Evolutionary conservation across 2,113 vertebrate genomes (phyloP), one percentile per base, ranked within the genome.

Genomic region (Dasypus novemcinctus): DNA sequence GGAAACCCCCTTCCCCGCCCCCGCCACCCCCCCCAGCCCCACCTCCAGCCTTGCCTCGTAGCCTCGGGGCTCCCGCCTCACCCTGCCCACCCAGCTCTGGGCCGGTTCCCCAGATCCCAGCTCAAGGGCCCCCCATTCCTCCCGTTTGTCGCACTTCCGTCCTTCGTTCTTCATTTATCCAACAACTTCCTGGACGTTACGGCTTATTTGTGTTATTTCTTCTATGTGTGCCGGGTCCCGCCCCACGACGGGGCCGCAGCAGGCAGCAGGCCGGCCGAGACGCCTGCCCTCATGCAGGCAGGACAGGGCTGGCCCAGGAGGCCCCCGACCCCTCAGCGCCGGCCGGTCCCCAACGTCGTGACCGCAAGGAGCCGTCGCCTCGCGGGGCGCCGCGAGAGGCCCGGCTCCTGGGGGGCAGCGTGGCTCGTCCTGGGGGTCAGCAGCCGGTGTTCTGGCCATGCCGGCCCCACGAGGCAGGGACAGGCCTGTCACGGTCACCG

Each of bases 1-100:
- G 21, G 57, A 23, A 23, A 3, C 57, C 46, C 11, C 46, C 8
- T 49, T 49, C 46, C 57, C 57, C 18, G 57, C 57, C 57, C 57
- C 57, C 15, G 49, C 64, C 36, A 36, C 7, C 46, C 27, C 18
- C 64, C 52, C 8, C 33, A 3, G 11, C 33, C 49, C 88, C 36
- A 8, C 21, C 3, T 29, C 4, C 1, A 64, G 43, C 61, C 2
- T 6, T 21, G 14, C 76, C n/a, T 2, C 0, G 14, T 5, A 7
- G 52, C 36, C 2, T 7, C 31, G 17, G 49, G 2, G 1, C 36
- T 52, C 59, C 63, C 31, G 11, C 36, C 41, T 86, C 66, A 29
- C 52, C 27, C 3, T 33, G 33, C 33, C 29, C 10, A 1, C 17
- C 52, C 21, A 2, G 2, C 75, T 57, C 61, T n/a, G 1, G 0